These are phyloP conservation scores for Sarcophaga carnaria DNA, from an alignment of 2,888 invertebrate genomes.

Conservation along the genomic window DNA sequence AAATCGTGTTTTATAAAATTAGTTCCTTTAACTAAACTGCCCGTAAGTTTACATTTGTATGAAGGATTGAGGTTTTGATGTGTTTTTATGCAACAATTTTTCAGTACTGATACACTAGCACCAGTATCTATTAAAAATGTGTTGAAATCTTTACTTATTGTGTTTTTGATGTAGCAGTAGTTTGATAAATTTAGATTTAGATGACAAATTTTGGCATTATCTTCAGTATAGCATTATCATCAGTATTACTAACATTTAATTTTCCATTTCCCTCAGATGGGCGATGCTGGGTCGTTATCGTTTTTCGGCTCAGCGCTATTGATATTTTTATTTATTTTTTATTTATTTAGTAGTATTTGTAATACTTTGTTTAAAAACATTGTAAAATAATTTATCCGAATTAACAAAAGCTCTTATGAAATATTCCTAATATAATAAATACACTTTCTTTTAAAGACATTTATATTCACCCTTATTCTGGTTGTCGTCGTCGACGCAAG, in stretches of 20 bases:
- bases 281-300: not conserved
- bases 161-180: not conserved
- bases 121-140: constrained; percentile 5
- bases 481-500: too few relatives aligned
- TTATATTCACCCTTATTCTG: too few relatives aligned
- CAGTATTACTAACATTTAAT: not conserved
- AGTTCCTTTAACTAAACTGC: constrained; percentile 4
- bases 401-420: too few relatives aligned
- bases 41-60: constrained; percentile 6
- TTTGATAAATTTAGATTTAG: not conserved
- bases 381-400: too few relatives aligned
- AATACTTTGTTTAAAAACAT: too few relatives aligned
- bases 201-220: not conserved
- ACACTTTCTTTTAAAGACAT: too few relatives aligned
- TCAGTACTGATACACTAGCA: not conserved
- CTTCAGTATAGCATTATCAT: not conserved
- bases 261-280: not conserved
- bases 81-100: not conserved
- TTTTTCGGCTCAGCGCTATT: not conserved
- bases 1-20: not conserved
- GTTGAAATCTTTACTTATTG: not conserved
- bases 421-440: too few relatives aligned
- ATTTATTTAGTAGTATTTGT: too few relatives aligned
- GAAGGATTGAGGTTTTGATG: not conserved
- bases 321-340: too few relatives aligned